These are phyloP conservation scores for Labeo catla DNA, from an alignment of 2,113 vertebrate species.

Conservation along the genomic window DNA sequence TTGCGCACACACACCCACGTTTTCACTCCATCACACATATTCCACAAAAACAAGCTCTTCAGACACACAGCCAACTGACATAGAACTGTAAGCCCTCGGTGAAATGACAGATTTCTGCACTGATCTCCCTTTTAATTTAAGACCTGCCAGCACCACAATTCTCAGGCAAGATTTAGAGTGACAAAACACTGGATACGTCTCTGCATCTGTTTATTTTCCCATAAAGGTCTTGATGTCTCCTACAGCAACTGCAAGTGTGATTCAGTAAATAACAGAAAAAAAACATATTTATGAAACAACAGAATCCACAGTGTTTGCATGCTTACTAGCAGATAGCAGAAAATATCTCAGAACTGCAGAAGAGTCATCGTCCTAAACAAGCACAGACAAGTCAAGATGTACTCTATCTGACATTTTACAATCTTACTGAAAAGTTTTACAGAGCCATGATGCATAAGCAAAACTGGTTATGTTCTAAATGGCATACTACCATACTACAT, in stretches of 20 bases:
- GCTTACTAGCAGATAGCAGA: neutral
- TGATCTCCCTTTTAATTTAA: neutral
- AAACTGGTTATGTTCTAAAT: neutral
- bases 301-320: neutral
- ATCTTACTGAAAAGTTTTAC: neutral
- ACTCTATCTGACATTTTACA: neutral
- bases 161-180: neutral
- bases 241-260: neutral
- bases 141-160: neutral
- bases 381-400: slow-evolving; percentile 25
- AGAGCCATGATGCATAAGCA: neutral
- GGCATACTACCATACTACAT: neutral
- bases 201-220: neutral
- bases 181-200: neutral
- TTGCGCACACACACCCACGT: neutral
- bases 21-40: slow-evolving; percentile 8
- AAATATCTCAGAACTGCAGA: neutral
- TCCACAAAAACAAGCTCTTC: slow-evolving; percentile 20
- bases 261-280: neutral
- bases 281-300: neutral
- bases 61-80: slow-evolving; percentile 15
- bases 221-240: neutral
- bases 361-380: neutral
- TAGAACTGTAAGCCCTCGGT: neutral
- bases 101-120: neutral